A percentile compares a stretch with the other conserved stretches of the same genome.
These are phyloP conservation scores for Scelioninae gen. 1 DNA, from an alignment of 2,888 invertebrate species.

Conservation along the genomic window DNA sequence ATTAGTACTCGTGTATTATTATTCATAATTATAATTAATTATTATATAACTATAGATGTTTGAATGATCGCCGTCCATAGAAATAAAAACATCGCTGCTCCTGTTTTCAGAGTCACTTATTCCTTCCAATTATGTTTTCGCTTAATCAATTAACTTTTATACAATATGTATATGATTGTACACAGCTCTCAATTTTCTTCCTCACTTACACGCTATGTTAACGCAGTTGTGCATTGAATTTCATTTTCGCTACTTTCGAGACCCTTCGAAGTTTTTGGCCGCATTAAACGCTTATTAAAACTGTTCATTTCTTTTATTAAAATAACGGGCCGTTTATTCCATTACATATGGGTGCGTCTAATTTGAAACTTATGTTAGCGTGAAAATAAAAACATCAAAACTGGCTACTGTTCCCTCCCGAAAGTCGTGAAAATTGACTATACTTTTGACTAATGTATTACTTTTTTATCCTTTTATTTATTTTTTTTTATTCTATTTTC, in stretches of 20 bases:
- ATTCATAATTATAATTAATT: constrained; percentile 30
- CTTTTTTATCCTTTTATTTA: constrained; percentile 22
- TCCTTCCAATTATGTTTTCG: constrained; percentile 3
- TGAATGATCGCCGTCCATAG: constrained; percentile 28
- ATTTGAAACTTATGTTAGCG: constrained; percentile 31
- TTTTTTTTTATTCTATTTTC: constrained; percentile 28
- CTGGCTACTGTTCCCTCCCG: constrained; percentile 48
- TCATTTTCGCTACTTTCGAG: constrained; percentile 69
- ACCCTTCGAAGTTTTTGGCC: constrained; percentile 59
- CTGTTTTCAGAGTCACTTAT: constrained; percentile 39
- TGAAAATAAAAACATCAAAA: constrained; percentile 26
- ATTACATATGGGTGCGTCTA: neutral
- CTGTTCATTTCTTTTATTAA: constrained; percentile 36
- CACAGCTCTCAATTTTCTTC: constrained; percentile 58
- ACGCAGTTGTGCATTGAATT: constrained; percentile 63
- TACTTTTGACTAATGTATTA: constrained; percentile 37
- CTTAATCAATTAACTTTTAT: constrained; percentile 51
- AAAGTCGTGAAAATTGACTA: constrained; percentile 66
- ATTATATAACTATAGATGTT: constrained; percentile 32
- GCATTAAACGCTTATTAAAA: constrained; percentile 15
- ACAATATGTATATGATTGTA: constrained; percentile 70
- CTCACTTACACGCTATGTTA: constrained; percentile 43
- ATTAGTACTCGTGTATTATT: constrained; percentile 51
- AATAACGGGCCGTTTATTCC: constrained; percentile 26
- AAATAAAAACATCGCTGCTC: constrained; percentile 60